Conservation (phyloP, 2,797 vertebrate species). For the Sitta carolinensis region DNA sequence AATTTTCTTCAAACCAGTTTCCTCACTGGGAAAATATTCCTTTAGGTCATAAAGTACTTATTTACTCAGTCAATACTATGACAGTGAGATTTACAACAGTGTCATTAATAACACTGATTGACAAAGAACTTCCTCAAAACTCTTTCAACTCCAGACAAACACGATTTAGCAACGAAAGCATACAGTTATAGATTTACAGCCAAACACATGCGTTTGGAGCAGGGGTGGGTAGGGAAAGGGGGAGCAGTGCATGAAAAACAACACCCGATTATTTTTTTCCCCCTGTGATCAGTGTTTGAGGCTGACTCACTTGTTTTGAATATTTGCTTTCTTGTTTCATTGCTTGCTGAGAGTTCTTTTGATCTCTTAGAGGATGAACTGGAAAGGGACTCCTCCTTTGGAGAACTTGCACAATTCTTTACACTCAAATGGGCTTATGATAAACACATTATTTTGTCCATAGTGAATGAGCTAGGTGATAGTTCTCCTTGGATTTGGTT, state of each 20-base stretch:
- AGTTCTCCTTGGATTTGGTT: not conserved
- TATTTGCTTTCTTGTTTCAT: not conserved
- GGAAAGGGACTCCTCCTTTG: not conserved
- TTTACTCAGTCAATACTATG: slow-evolving; percentile 6
- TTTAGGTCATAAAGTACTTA: not conserved
- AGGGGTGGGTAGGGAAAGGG: not conserved
- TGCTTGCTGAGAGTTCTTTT: not conserved
- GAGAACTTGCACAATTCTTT: not conserved
- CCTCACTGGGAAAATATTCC: slow-evolving; percentile 1
- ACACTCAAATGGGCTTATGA: not conserved
- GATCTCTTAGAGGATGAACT: not conserved
- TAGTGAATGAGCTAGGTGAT: not conserved
- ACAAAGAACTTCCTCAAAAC: slow-evolving; percentile 36
- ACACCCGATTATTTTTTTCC: not conserved
- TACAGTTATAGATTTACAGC: not conserved
- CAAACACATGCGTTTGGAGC: not conserved
- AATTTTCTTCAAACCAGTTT: slow-evolving; percentile 7
- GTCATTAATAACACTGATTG: not conserved
- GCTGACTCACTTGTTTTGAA: not conserved
- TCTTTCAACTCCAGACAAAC: slow-evolving; percentile 22
- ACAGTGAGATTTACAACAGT: not conserved
- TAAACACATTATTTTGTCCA: not conserved
- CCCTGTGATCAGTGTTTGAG: not conserved
- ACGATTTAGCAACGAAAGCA: not conserved
- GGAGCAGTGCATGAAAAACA: not conserved